Evolutionary conservation across 2,888 invertebrate species (phyloP).

Genomic region (Altica lythri): DNA sequence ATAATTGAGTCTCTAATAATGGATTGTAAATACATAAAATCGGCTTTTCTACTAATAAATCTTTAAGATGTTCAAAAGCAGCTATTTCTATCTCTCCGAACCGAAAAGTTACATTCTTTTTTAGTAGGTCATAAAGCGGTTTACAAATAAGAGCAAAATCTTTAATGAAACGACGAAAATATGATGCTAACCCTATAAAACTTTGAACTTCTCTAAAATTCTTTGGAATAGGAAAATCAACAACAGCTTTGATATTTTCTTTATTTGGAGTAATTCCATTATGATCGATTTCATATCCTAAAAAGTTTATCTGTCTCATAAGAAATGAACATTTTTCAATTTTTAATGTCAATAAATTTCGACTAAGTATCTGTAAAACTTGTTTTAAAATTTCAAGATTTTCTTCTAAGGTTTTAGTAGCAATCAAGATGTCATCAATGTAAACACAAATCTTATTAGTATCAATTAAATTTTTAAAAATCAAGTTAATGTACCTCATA

Average conservation of each 20-base stretch:
- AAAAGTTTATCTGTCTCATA: constrained; percentile 8
- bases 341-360: too few relatives aligned
- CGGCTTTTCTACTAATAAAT: constrained; percentile 7
- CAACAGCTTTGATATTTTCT: constrained; percentile 24
- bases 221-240: constrained; percentile 25
- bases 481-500: too few relatives aligned
- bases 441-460: too few relatives aligned
- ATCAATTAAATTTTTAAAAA: neutral
- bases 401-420: too few relatives aligned
- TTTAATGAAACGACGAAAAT: constrained; percentile 30
- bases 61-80: constrained; percentile 14
- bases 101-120: neutral
- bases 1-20: constrained; percentile 11
- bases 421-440: too few relatives aligned
- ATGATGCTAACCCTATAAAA: constrained; percentile 27
- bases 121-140: constrained; percentile 6
- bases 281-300: constrained; percentile 9
- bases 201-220: constrained; percentile 24
- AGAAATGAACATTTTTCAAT: too few relatives aligned
- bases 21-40: constrained; percentile 17
- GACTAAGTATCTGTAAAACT: too few relatives aligned
- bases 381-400: too few relatives aligned
- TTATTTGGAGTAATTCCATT: constrained; percentile 21
- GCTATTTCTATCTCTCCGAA: constrained; percentile 6
- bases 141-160: constrained; percentile 25